Base-by-base conservation (phyloP, 2,797 vertebrate species). In the Hippocampus kuda region DNA sequence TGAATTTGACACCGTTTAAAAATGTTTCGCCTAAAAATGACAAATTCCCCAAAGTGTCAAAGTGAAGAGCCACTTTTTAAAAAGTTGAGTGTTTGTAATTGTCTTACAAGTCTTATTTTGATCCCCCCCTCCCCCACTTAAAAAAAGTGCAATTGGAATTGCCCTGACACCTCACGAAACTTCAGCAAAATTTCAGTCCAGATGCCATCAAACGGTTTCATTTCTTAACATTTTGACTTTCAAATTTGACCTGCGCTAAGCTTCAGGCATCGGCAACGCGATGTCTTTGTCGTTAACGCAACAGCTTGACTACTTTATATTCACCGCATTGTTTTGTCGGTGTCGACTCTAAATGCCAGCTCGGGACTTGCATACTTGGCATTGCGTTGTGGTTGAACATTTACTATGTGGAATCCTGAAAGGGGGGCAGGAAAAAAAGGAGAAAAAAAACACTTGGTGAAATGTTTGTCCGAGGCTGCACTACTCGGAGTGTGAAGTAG, bases 371-470 rank as follows among this genome's bases (percentile, higher is more conserved):
- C 59, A 60, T 60, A 60, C 30, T 60, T 60, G 27, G 30, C 59
- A 60, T 60, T 60, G 59, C 59, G 16, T 34, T 20, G 59, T 60
- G 18, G 59, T 60, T 60, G 59, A 60, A 60, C 59, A 60, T 60
- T 60, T 20, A 60, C 59, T 30, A 3, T 18, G 26, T 30, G 59
- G 59, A 54, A 54, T 24, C 53, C 1, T 54, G n/a, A n/a, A 24
- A 9, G n/a, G 53, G 22, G 51, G 51, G 22, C 8, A 6, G 27
- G n/a, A 24, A 16, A 38, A 7, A 38, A 38, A 38, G 6, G 13
- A 11, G 38, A 60, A 60, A 60, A 8, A 0, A 60, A 34, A 20
- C 20, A 3, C 59, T 60, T 26, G 5, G 56, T 5, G 24, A 57
- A 57, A 27, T 57, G 53, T 54, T 54, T 54, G 53, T 24, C n/a